Evolutionary conservation across 35 echinoderm and acorn worm genomes (phyloP).

Genomic region (Acanthaster planci): DNA sequence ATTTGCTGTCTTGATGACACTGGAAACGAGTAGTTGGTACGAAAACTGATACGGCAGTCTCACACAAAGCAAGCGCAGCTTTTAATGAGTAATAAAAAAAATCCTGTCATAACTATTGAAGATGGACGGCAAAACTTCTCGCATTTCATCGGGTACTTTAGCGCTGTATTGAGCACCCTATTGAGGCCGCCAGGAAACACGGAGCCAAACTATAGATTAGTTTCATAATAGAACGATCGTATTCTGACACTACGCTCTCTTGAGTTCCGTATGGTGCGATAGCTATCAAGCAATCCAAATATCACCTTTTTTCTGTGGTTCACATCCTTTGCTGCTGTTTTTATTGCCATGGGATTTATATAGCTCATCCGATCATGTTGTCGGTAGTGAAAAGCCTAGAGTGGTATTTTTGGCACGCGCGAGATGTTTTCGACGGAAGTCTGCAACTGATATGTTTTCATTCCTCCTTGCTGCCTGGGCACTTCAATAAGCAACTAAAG

Average conservation of each 20-base stretch:
- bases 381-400: too few relatives aligned
- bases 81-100: background rate
- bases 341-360: too few relatives aligned
- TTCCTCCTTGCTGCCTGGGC: background rate
- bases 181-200: background rate
- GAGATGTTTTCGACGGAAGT: constrained; percentile 17
- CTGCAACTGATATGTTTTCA: constrained; percentile 25
- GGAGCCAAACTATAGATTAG: constrained; percentile 4
- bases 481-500: too few relatives aligned
- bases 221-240: background rate
- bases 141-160: background rate
- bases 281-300: background rate
- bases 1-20: background rate
- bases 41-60: background rate
- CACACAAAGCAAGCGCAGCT: background rate
- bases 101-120: constrained; percentile 8
- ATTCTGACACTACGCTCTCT: background rate
- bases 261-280: background rate
- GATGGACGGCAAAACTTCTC: constrained; percentile 4
- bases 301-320: background rate
- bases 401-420: background rate
- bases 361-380: too few relatives aligned
- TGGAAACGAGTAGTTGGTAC: background rate
- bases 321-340: too few relatives aligned
- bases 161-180: background rate